Evolutionary conservation across 2,888 invertebrate genomes (phyloP), one percentile per base, ranked within the genome.

Genomic region (Apotomis betuletana): DNA sequence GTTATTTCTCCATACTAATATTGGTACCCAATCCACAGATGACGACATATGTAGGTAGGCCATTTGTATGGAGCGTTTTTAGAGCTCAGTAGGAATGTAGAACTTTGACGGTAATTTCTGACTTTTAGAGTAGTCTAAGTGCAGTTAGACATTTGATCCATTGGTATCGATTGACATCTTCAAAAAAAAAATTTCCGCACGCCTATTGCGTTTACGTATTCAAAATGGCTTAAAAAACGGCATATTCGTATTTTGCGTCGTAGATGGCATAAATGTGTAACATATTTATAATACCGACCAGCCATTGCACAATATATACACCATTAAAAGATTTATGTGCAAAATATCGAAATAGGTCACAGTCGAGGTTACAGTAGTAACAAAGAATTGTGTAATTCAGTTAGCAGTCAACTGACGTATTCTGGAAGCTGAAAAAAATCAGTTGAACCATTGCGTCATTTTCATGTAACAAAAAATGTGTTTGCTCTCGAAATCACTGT

Each of bases 331-430:
- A 57, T 57, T 65, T 65, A 65, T 65, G 65, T 65, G 65, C 49
- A 65, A 52, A 65, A 65, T 57, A 57, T 46, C 46, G 55, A 65
- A 55, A 65, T 65, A 57, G 65, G 65, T 65, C 65, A 65, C 65
- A 65, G 65, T 65, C 65, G 65, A 65, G 65, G 65, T 65, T 55
- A 27, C 38, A 12, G 64, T 55, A 27, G 54, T 68, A 61, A 63
- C 36, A 36, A 60, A 46, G 44, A 12, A 71, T 61, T 51, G 63
- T 51, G 63, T 57, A 63, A 69, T 41, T 8, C 36, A 46, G 44
- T 62, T 60, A n/a, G 51, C 8, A 49, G 49, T 9, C 3, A 9
- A 49, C 3, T 49, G 6, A 49, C 65, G 65, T 65, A 61, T 59
- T 52, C 63, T 49, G 59, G 51, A 55, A 64, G 69, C 62, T 58